These are phyloP conservation scores for Mormyrus hasselquistii DNA, from an alignment of 2,797 vertebrate species.

Conservation along the genomic window DNA sequence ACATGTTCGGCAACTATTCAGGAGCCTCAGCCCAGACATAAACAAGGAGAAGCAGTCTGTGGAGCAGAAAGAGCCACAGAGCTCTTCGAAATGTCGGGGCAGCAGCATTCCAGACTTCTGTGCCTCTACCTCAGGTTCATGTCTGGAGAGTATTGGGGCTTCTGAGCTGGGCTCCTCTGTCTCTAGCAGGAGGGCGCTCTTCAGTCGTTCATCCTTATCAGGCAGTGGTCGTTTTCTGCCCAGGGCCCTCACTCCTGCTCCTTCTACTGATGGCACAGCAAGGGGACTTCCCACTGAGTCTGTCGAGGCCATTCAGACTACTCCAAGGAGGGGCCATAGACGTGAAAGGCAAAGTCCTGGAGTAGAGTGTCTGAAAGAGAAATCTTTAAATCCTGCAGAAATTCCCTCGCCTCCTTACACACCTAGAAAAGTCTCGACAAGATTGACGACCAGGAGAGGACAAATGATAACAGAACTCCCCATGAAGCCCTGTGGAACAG, in stretches of 20 bases:
- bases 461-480: constrained; percentile 13
- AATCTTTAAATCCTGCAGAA: constrained; percentile 31
- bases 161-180: constrained; percentile 42
- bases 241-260: constrained; percentile 39
- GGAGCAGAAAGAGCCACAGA: constrained; percentile 40
- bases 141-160: constrained; percentile 37
- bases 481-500: constrained; percentile 16
- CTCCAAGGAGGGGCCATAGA: constrained; percentile 24
- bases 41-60: constrained; percentile 53
- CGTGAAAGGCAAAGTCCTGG: constrained; percentile 27
- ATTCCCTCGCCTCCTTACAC: constrained; percentile 35
- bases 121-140: constrained; percentile 38
- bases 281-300: constrained; percentile 26
- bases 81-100: constrained; percentile 39
- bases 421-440: constrained; percentile 4
- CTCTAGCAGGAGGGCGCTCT: constrained; percentile 38
- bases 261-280: constrained; percentile 31
- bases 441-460: constrained; percentile 25
- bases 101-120: constrained; percentile 47
- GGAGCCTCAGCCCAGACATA: constrained; percentile 67
- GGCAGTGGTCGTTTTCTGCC: constrained; percentile 37
- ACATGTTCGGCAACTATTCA: constrained; percentile 69
- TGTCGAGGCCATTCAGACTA: constrained; percentile 22
- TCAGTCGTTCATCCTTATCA: constrained; percentile 42
- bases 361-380: constrained; percentile 24